Conservation (phyloP, 1,140 invertebrate species). For the Drosophila oshimai region DNA sequence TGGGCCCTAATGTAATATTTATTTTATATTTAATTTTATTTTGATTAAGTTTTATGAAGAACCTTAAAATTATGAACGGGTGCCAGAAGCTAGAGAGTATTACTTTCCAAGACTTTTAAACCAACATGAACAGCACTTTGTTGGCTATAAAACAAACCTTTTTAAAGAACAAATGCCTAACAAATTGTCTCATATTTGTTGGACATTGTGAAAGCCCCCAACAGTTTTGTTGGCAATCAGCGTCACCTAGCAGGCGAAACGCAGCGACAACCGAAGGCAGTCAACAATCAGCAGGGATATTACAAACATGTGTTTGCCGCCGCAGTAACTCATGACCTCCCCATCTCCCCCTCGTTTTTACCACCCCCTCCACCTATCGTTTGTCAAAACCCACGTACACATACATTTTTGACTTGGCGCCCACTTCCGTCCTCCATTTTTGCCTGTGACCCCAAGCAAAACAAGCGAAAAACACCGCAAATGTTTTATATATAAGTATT, state of each 20-base stretch:
- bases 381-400: slow-evolving; percentile 43
- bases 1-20: no score
- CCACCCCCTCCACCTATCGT: slow-evolving; percentile 18
- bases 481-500: slow-evolving; percentile 18
- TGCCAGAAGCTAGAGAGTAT: no score
- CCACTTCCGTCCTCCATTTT: slow-evolving; percentile 38
- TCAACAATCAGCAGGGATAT: slow-evolving; percentile 71
- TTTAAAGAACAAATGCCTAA: slow-evolving; percentile 1
- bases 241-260: slow-evolving; percentile 7
- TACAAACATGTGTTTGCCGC: slow-evolving; percentile 65
- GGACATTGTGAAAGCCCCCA: slow-evolving; percentile 14
- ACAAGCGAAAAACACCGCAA: slow-evolving; percentile 19
- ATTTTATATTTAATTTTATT: no score
- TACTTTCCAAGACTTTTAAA: no score
- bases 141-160: background rate
- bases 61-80: no score
- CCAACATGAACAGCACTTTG: background rate
- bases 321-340: background rate
- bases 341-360: background rate
- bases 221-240: slow-evolving; percentile 26
- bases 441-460: slow-evolving; percentile 27
- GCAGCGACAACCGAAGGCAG: slow-evolving; percentile 25
- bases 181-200: slow-evolving; percentile 23
- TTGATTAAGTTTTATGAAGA: no score
- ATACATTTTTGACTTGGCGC: slow-evolving; percentile 10